A percentile compares a stretch with the other conserved stretches of the same genome.
phyloP scores from a whole-genome alignment of 2,888 invertebrate species.

The Agonum fuliginosum region DNA sequence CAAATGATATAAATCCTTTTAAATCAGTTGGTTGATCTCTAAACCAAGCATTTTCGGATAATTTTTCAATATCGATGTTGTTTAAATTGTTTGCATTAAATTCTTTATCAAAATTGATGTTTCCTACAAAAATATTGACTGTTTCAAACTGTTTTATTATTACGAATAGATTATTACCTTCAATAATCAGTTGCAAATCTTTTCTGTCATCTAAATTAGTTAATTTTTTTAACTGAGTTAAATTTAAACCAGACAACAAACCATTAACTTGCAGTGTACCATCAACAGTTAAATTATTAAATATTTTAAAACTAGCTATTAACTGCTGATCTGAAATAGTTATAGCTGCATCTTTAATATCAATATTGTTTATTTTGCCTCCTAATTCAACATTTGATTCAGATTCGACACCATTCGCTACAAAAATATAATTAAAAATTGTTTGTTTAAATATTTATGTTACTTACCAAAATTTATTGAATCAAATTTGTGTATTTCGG shows the following conservation, averaged over 20 bases:
- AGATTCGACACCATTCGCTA: slow-evolving; percentile 65
- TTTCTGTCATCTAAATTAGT: slow-evolving; percentile 64
- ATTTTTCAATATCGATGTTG: slow-evolving; percentile 67
- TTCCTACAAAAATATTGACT: slow-evolving; percentile 67
- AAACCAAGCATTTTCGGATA: slow-evolving; percentile 74
- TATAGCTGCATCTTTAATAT: slow-evolving; percentile 72
- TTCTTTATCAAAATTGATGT: slow-evolving; percentile 71
- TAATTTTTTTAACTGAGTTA: slow-evolving; percentile 69
- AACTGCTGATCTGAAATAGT: slow-evolving; percentile 64
- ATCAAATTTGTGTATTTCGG: slow-evolving; percentile 69
- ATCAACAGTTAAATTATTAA: slow-evolving; percentile 65
- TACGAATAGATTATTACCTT: slow-evolving; percentile 66
- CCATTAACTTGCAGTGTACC: slow-evolving; percentile 68
- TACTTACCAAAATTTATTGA: slow-evolving; percentile 72
- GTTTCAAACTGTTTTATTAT: background rate
- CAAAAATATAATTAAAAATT: slow-evolving; percentile 61
- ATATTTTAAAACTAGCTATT: slow-evolving; percentile 67
- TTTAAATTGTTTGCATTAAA: slow-evolving; percentile 73
- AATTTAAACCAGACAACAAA: slow-evolving; percentile 68
- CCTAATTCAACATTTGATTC: slow-evolving; percentile 64
- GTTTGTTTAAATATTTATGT: background rate
- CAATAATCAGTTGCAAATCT: slow-evolving; percentile 67
- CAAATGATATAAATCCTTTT: slow-evolving; percentile 67
- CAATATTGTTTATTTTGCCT: slow-evolving; percentile 70
- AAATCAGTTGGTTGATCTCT: slow-evolving; percentile 69